phyloP scores from a whole-genome alignment of 2,888 invertebrate species.

The Diadegma fenestrale region DNA sequence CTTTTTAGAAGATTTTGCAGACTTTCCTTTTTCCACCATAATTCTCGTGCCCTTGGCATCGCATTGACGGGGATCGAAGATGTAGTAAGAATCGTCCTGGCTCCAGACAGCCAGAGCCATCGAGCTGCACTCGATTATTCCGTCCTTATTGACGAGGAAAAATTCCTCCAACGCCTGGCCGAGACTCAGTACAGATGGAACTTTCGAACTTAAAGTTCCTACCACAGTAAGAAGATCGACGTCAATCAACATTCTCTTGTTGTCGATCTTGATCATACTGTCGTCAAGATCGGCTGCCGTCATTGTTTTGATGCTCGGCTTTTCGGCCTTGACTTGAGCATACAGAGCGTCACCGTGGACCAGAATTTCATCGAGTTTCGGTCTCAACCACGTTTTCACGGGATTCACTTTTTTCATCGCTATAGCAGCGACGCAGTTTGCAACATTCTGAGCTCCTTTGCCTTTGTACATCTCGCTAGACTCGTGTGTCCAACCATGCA shows the following conservation, averaged over 20 bases:
- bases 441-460: constrained; percentile 78
- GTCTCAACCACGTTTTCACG: constrained; percentile 79
- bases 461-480: constrained; percentile 77
- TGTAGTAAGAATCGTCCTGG: constrained; percentile 86
- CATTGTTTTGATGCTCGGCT: constrained; percentile 75
- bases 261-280: constrained; percentile 72
- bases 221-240: constrained; percentile 79
- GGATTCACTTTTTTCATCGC: constrained; percentile 77
- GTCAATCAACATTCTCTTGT: constrained; percentile 73
- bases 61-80: constrained; percentile 87
- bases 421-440: constrained; percentile 78
- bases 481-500: constrained; percentile 80
- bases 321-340: constrained; percentile 72
- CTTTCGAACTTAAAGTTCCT: constrained; percentile 79
- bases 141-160: constrained; percentile 77
- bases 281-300: constrained; percentile 78
- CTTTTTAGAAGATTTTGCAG: constrained; percentile 57
- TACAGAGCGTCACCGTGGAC: constrained; percentile 76
- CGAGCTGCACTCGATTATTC: constrained; percentile 78
- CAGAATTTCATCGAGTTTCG: constrained; percentile 79
- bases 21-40: constrained; percentile 71
- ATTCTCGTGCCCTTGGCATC: constrained; percentile 79
- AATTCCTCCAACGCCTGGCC: constrained; percentile 79
- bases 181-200: constrained; percentile 75
- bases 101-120: constrained; percentile 87